phyloP scores from a whole-genome alignment of 2,113 vertebrate genomes.

The Thermophis baileyi region DNA sequence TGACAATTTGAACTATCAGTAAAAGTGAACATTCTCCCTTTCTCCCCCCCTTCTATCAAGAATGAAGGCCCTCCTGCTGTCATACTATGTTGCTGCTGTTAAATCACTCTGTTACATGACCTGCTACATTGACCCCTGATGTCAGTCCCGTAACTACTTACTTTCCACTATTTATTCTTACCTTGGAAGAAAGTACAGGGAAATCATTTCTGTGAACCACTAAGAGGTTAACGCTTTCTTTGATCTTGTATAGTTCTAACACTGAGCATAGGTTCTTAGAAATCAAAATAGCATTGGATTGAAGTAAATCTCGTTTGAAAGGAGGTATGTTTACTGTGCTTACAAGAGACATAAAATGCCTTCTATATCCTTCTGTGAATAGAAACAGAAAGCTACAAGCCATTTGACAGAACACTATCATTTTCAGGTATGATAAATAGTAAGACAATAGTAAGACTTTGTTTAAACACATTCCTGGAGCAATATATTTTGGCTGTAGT shows the following conservation, averaged over 20 bases:
- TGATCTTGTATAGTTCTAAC: neutral
- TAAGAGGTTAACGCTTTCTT: neutral
- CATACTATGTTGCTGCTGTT: neutral
- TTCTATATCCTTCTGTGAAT: neutral
- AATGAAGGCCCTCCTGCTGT: neutral
- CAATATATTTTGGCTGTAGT: neutral
- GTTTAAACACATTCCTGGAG: neutral
- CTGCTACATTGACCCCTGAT: neutral
- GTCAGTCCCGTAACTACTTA: neutral
- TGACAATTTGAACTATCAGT: neutral
- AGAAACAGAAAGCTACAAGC: neutral
- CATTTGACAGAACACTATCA: neutral
- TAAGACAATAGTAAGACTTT: neutral
- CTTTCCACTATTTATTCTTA: neutral
- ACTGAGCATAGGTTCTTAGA: neutral
- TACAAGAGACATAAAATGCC: neutral
- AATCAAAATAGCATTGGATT: neutral
- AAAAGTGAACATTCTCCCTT: neutral
- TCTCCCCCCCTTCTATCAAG: neutral
- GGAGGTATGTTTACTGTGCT: neutral
- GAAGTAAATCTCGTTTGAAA: neutral
- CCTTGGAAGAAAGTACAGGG: accelerated
- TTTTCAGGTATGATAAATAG: neutral
- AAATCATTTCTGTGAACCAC: neutral
- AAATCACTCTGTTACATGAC: neutral